Evolutionary conservation across 2,113 vertebrate genomes (phyloP).

Genomic region (Oncorhynchus gorbuscha): DNA sequence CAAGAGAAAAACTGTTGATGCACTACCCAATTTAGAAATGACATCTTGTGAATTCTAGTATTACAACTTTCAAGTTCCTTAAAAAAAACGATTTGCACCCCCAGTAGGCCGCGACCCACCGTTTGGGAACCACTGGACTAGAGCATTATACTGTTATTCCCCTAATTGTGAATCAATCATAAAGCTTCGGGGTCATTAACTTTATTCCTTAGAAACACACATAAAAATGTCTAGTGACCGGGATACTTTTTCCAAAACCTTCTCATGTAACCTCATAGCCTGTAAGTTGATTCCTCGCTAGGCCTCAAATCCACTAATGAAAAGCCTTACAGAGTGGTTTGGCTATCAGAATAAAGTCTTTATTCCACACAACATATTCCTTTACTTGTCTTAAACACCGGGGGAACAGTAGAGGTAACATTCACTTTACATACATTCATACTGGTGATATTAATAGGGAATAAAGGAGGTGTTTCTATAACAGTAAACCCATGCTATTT

Average conservation of each 20-base stretch:
- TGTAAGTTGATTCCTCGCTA: slow-evolving; percentile 30
- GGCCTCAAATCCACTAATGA: slow-evolving; percentile 40
- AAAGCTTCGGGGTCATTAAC: neutral
- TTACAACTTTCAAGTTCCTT: too few relatives aligned
- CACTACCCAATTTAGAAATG: too few relatives aligned
- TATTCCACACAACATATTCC: slow-evolving; percentile 28
- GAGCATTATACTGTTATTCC: too few relatives aligned
- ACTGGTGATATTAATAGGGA: slow-evolving; percentile 35
- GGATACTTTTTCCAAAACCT: slow-evolving; percentile 3
- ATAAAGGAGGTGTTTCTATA: slow-evolving; percentile 37
- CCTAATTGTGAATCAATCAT: slow-evolving; percentile 36
- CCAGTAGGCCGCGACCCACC: too few relatives aligned
- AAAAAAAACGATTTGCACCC: too few relatives aligned
- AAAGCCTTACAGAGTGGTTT: slow-evolving; percentile 46
- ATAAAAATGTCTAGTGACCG: slow-evolving; percentile 30
- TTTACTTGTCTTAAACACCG: slow-evolving; percentile 5
- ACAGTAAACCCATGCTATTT: slow-evolving; percentile 38
- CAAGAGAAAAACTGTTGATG: too few relatives aligned
- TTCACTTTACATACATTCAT: slow-evolving; percentile 29
- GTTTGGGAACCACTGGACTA: too few relatives aligned
- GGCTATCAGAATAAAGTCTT: slow-evolving; percentile 11
- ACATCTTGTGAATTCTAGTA: too few relatives aligned
- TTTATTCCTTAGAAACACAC: slow-evolving; percentile 43
- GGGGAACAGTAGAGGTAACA: slow-evolving; percentile 28
- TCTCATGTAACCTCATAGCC: slow-evolving; percentile 47